Evolutionary conservation across 1,140 invertebrate species (phyloP).

Genomic region (Ceratitis capitata): DNA sequence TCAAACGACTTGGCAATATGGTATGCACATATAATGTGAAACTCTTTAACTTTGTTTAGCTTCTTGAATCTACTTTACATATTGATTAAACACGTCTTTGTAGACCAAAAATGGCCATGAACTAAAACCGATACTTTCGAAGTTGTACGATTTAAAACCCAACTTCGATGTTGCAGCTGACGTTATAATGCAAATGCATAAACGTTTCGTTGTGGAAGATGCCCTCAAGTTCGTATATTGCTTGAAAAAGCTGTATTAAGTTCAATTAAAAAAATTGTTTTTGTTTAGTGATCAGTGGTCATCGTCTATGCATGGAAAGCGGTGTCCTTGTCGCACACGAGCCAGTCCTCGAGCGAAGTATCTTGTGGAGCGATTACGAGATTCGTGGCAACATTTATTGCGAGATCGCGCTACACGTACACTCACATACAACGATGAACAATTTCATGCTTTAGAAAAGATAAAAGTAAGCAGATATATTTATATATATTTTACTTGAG

Average conservation of each 20-base stretch:
- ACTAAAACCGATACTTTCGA: slow-evolving; percentile 49
- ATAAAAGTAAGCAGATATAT: slow-evolving; percentile 68
- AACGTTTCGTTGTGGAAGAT: slow-evolving; percentile 60
- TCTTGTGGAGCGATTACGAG: slow-evolving; percentile 80
- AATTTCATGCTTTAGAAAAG: slow-evolving; percentile 91
- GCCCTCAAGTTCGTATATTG: slow-evolving; percentile 51
- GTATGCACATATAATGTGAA: slow-evolving; percentile 43
- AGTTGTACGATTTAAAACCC: slow-evolving; percentile 51
- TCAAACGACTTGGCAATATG: slow-evolving; percentile 54
- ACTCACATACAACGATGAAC: slow-evolving; percentile 91
- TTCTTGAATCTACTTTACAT: background rate
- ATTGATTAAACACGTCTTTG: background rate
- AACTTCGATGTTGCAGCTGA: slow-evolving; percentile 61
- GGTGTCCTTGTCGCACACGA: slow-evolving; percentile 73
- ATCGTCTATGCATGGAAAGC: slow-evolving; percentile 72
- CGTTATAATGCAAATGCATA: slow-evolving; percentile 61
- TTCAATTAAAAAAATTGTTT: background rate
- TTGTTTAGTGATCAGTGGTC: slow-evolving; percentile 74
- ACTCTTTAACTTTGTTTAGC: too few species aligned
- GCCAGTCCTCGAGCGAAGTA: slow-evolving; percentile 78
- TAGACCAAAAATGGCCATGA: slow-evolving; percentile 59
- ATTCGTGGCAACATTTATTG: slow-evolving; percentile 92
- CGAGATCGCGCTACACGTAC: slow-evolving; percentile 85
- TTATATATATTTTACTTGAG: background rate
- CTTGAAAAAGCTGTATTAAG: background rate